These are phyloP conservation scores for Alosa sapidissima DNA, from an alignment of 2,797 vertebrate species.

Conservation along the genomic window DNA sequence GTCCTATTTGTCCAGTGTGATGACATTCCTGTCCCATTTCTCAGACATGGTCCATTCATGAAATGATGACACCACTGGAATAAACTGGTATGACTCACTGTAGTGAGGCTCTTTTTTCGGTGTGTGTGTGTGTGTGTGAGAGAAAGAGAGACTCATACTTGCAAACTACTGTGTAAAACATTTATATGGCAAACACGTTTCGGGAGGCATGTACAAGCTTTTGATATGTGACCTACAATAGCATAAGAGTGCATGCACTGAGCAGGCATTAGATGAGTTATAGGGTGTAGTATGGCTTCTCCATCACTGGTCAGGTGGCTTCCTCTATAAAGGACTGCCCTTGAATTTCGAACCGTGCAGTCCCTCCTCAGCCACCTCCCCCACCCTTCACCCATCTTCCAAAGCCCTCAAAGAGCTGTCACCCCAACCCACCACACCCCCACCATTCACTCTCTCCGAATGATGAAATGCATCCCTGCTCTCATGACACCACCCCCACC, in stretches of 20 bases:
- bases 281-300: neutral
- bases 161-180: constrained; percentile 20
- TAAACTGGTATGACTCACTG: neutral
- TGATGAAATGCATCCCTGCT: constrained; percentile 57
- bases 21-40: constrained; percentile 22
- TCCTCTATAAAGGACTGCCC: constrained; percentile 19
- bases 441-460: constrained; percentile 33
- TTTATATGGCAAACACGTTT: neutral
- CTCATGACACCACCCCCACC: constrained; percentile 38
- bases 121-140: neutral
- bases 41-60: constrained; percentile 31
- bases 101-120: neutral
- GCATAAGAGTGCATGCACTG: neutral
- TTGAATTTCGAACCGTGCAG: constrained; percentile 45
- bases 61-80: constrained; percentile 27
- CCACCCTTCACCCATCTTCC: neutral
- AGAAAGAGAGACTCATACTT: constrained; percentile 25
- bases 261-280: neutral
- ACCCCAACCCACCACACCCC: constrained; percentile 29
- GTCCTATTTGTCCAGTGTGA: constrained; percentile 9
- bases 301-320: neutral
- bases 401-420: constrained; percentile 42
- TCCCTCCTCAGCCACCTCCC: constrained; percentile 8
- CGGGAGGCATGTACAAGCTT: neutral
- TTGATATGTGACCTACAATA: neutral